Base-by-base conservation (phyloP, 2,797 vertebrate genomes). In the Vespertilio murinus region DNA sequence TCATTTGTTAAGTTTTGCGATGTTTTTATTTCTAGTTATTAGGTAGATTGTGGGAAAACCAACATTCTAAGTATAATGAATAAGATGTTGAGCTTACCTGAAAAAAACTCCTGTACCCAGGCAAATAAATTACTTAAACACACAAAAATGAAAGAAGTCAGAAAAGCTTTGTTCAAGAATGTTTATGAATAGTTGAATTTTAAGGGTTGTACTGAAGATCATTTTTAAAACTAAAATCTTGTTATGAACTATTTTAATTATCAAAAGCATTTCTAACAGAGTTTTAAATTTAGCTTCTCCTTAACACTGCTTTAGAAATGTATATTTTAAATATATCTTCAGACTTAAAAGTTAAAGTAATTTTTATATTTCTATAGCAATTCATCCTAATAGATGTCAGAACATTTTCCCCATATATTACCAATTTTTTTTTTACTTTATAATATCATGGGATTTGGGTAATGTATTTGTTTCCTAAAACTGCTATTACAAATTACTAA, bases 261-360 rank as follows among this genome's bases (percentile, higher is more conserved):
- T 45, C 42, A 84, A 89, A 88, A 81, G 2, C 38, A 75, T 92
- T 92, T 52, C 22, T 85, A 59, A 78, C 33, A 49, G n/a, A 49
- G n/a, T 71, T 95, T 93, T 78, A 49, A 75, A 79, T 88, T 69
- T 77, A 69, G 30, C 18, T 71, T 92, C 83, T 84, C 35, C 52
- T 86, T 65, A 83, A 67, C 28, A 38, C 35, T 78, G 14, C 14
- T 90, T 88, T 90, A 59, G 20, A 92, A 49, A 75, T 30, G 18
- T 79, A 75, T 10, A 38, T 61, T 67, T 28, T 14, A n/a, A 22
- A 70, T 88, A 11, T 40, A 40, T 82, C 30, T 82, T 90, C n/a
- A 67, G 18, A 18, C 81, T 65, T 33, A 78, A 64, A 86, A 87
- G 45, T 49, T 71, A 35, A 81, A 42, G 28, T 56, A 56, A 52